Conservation (phyloP, 2,888 invertebrate species). For the Strigamia maritima region DNA sequence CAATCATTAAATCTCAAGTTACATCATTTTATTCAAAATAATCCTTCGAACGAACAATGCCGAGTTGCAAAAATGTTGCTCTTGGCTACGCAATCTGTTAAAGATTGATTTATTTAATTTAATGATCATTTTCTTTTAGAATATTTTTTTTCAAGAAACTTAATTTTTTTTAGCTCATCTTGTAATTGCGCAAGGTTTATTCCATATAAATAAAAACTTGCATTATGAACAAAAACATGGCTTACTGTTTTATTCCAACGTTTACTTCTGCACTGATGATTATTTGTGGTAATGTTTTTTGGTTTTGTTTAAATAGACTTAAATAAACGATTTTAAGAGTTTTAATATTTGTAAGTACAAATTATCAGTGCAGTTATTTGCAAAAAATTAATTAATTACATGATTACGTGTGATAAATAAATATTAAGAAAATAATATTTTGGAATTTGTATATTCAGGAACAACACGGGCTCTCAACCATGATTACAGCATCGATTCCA, state of each 20-base stretch:
- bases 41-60: constrained; percentile 65
- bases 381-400: not conserved
- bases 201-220: not conserved
- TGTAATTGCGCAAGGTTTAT: constrained; percentile 4
- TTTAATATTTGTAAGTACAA: not conserved
- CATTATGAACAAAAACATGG: no score
- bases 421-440: not conserved
- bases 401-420: not conserved
- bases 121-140: not conserved
- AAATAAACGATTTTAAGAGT: no score
- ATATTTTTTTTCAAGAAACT: not conserved
- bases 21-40: constrained; percentile 63
- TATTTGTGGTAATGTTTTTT: no score
- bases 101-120: not conserved
- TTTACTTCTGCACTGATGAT: no score
- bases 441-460: constrained; percentile 40
- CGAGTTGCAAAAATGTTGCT: constrained; percentile 67
- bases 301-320: no score
- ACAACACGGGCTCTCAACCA: constrained; percentile 54
- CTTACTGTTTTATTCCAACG: not conserved
- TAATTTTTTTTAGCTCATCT: not conserved
- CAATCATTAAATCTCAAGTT: constrained; percentile 73
- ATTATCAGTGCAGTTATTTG: not conserved
- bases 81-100: constrained; percentile 59
- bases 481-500: constrained; percentile 53